phyloP scores from a whole-genome alignment of 2,888 invertebrate genomes.

The Tinea pellionella region DNA sequence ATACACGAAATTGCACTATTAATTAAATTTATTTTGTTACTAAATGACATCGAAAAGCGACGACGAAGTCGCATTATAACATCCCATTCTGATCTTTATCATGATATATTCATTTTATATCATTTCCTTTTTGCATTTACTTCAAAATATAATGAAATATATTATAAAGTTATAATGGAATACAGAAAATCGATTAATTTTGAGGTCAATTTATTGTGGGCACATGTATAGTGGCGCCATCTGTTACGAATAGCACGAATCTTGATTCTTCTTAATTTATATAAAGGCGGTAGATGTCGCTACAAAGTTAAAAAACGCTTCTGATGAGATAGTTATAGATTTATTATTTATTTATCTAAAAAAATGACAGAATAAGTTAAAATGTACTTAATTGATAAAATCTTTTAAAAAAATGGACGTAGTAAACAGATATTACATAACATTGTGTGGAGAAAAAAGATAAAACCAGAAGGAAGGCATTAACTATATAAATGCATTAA shows the following conservation, averaged over 20 bases:
- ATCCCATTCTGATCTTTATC: not conserved
- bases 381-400: no score
- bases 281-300: slow-evolving; percentile 1
- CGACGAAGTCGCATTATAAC: slow-evolving; percentile 1
- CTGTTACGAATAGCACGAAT: slow-evolving; percentile 7
- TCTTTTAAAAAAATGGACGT: no score
- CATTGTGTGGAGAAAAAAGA: not conserved
- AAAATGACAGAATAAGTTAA: no score
- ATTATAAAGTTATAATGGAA: not conserved
- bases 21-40: slow-evolving; percentile 6
- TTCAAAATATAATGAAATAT: not conserved
- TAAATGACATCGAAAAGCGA: not conserved
- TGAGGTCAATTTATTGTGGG: not conserved
- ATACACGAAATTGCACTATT: slow-evolving; percentile 7
- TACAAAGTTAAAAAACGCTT: not conserved
- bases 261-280: slow-evolving; percentile 3
- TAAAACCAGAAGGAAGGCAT: not conserved
- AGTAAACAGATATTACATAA: no score
- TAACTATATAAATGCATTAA: not conserved
- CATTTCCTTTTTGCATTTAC: not conserved
- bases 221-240: not conserved
- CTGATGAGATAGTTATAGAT: not conserved
- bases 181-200: not conserved
- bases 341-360: no score
- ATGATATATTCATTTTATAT: not conserved